Conservation (phyloP, 2,113 vertebrate species). For the Oncorhynchus nerka region DNA sequence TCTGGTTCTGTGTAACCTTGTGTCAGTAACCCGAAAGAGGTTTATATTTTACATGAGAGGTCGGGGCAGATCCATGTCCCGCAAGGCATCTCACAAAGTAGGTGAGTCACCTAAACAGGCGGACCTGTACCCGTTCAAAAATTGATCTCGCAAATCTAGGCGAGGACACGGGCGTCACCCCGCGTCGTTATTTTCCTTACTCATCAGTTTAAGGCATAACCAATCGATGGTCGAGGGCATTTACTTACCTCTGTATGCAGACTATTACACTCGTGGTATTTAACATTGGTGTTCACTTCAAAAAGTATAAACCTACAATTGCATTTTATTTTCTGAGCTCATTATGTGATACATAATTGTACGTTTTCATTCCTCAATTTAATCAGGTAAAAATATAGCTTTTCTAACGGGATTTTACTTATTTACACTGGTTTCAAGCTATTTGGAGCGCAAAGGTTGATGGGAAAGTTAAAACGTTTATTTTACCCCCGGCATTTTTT, state of each 20-base stretch:
- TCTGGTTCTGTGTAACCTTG: too few species aligned
- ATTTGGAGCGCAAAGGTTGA: not conserved
- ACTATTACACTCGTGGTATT: constrained; percentile 32
- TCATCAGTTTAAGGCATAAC: constrained; percentile 99
- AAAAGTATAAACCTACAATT: not conserved
- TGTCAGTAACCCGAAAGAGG: too few species aligned
- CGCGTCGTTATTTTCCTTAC: constrained; percentile 99
- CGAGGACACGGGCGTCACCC: constrained; percentile 99
- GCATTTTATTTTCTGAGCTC: not conserved
- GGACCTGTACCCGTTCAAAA: constrained; percentile 97
- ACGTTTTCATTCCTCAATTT: not conserved
- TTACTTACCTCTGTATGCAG: rapidly evolving
- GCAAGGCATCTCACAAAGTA: constrained; percentile 93
- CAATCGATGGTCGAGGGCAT: rapidly evolving
- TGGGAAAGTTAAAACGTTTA: not conserved
- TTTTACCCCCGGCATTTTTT: too few species aligned
- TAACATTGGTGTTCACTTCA: not conserved
- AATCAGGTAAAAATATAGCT: not conserved
- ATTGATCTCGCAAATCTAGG: constrained; percentile 86
- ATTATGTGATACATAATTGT: not conserved
- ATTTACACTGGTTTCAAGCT: not conserved
- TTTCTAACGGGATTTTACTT: not conserved
- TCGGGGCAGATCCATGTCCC: constrained; percentile 82
- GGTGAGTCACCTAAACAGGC: constrained; percentile 78
- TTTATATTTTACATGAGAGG: constrained; percentile 7